Evolutionary conservation across 2,797 vertebrate species (phyloP), one percentile per base, ranked within the genome.

Genomic region (Alosa sapidissima): DNA sequence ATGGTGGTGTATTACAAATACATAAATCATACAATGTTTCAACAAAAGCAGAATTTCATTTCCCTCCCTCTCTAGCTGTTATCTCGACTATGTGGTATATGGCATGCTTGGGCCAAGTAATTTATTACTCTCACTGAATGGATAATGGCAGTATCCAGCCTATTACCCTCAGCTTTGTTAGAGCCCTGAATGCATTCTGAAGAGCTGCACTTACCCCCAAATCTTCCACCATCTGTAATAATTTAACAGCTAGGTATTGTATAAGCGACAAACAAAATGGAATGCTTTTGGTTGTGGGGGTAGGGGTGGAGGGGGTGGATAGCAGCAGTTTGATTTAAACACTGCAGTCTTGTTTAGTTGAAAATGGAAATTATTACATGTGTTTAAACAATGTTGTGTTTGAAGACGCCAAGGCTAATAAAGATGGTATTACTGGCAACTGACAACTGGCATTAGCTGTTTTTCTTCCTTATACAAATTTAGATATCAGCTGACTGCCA

Each of bases 21-120:
- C 97, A 99, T 99, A 99, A 99, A 99, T 99, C 97, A 99, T 97
- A 65, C 24, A 97, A 98, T 97, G 97, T 97, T 98, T 97, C 96
- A 97, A 97, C 96, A 98, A 97, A 97, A 97, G 97, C 96, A 97
- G 96, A 97, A 97, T 98, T 98, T 97, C 95, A 97, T 98, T 99
- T 98, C 96, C 97, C 95, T 94, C 62, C 62, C 62, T 65, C 96
- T 97, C 96, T 97, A 94, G 96, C 94, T 94, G 96, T 98, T 99
- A 98, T 99, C 98, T 95, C 95, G 94, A 93, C 92, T 81, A 94
- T 94, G 93, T 95, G 96, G 96, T 96, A 94, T 97, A 96, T 95
- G 96, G 96, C 96, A 94, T 94, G 94, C 96, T 94, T 96, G 92
- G 94, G 92, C 92, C 86, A 85, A 96, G 96, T 97, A 96, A 96